Evolutionary conservation across 2,888 invertebrate species (phyloP).

Genomic region (Ornithoptera alexandrae): DNA sequence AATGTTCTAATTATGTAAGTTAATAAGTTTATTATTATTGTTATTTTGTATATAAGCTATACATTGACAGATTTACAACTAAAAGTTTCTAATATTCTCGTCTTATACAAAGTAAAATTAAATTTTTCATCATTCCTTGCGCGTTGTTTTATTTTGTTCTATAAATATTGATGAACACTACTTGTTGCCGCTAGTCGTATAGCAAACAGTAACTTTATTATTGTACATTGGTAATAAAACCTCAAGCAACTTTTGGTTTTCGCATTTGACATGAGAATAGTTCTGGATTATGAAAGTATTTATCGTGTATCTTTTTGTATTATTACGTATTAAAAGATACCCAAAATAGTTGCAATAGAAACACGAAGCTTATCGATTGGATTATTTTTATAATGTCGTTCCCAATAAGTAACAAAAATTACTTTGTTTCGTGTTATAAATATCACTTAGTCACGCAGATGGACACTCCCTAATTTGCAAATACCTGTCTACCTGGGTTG

Average conservation of each 20-base stretch:
- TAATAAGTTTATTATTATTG: too few relatives aligned
- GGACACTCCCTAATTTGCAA: slow-evolving; percentile 47
- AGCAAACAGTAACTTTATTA: neutral
- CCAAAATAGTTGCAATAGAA: neutral
- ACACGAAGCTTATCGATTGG: neutral
- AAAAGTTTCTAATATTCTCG: too few relatives aligned
- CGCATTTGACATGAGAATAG: neutral
- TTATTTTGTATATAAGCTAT: too few relatives aligned
- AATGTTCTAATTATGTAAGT: too few relatives aligned
- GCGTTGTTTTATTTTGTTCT: too few relatives aligned
- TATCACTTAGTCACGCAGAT: slow-evolving; percentile 54
- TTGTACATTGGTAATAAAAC: neutral
- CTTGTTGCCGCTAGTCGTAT: too few relatives aligned
- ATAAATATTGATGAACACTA: too few relatives aligned
- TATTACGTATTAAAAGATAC: neutral
- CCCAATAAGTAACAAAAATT: slow-evolving; percentile 53
- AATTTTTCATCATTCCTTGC: too few relatives aligned
- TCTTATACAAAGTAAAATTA: too few relatives aligned
- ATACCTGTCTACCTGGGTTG: neutral
- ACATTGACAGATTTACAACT: too few relatives aligned
- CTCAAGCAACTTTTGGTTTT: neutral
- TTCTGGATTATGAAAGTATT: neutral
- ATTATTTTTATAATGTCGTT: slow-evolving; percentile 43
- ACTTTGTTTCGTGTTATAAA: slow-evolving; percentile 50
- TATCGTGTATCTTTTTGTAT: neutral